Evolutionary conservation across 2,797 vertebrate species (phyloP).

Genomic region (Malurus splendens): DNA sequence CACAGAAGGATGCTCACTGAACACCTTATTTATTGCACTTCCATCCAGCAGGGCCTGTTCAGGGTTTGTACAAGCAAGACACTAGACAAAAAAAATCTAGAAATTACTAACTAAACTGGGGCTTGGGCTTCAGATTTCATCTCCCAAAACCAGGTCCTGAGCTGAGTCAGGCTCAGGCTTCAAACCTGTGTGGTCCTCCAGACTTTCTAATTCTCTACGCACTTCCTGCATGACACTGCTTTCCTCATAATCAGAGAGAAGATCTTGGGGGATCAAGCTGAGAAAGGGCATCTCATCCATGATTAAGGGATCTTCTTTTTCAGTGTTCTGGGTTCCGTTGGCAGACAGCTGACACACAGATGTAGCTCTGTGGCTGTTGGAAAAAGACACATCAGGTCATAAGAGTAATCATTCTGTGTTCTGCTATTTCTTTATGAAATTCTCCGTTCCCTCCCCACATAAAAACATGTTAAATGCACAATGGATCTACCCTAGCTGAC

Average conservation of each 20-base stretch:
- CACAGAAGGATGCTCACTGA: neutral
- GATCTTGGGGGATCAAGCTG: conserved; percentile 44
- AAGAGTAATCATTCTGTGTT: accelerated
- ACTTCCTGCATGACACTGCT: conserved; percentile 57
- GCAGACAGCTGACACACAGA: conserved; percentile 60
- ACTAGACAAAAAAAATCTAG: neutral
- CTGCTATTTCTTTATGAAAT: neutral
- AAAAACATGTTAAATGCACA: neutral
- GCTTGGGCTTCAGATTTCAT: conserved; percentile 55
- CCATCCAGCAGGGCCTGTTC: conserved; percentile 32
- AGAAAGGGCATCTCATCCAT: conserved; percentile 37
- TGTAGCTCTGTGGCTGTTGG: conserved; percentile 57
- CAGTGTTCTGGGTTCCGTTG: neutral
- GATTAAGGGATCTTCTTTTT: neutral
- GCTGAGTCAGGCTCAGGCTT: conserved; percentile 3
- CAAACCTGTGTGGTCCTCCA: conserved; percentile 46
- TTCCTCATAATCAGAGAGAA: conserved; percentile 31
- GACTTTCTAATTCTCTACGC: conserved; percentile 55
- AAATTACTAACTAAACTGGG: neutral
- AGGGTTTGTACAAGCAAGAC: conserved; percentile 16
- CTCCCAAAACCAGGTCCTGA: conserved; percentile 35
- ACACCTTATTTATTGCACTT: conserved; percentile 60
- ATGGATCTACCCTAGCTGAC: neutral
- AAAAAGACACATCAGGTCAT: neutral
- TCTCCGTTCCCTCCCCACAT: neutral